These are phyloP conservation scores for Carollia perspicillata DNA, from an alignment of 2,113 vertebrate genomes.

Conservation along the genomic window DNA sequence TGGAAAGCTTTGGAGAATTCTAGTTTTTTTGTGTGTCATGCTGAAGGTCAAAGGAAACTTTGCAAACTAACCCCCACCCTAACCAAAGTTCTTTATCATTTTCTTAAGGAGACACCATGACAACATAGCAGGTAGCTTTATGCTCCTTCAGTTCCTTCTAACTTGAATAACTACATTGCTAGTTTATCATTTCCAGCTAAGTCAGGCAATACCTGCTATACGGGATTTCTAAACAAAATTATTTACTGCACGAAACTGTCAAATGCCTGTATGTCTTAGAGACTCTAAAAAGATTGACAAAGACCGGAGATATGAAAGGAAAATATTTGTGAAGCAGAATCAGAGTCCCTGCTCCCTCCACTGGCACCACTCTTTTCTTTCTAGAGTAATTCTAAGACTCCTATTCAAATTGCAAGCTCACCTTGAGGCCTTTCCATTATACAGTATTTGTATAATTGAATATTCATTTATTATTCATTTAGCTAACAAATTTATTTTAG, in stretches of 20 bases:
- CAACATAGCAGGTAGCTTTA: neutral
- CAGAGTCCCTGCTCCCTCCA: slow-evolving; percentile 1
- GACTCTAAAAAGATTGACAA: slow-evolving; percentile 62
- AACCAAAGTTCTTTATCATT: neutral
- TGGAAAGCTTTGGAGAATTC: neutral
- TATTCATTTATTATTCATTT: neutral
- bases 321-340: slow-evolving; percentile 60
- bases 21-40: neutral
- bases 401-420: slow-evolving; percentile 8
- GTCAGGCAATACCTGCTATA: slow-evolving; percentile 66
- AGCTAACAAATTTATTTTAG: neutral
- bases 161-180: slow-evolving; percentile 73
- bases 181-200: slow-evolving; percentile 62
- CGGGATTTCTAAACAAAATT: slow-evolving; percentile 71
- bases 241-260: slow-evolving; percentile 61
- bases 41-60: neutral
- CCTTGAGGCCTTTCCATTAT: neutral
- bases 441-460: neutral
- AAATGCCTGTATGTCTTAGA: slow-evolving; percentile 44
- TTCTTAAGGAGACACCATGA: neutral
- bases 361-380: slow-evolving; percentile 44
- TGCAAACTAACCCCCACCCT: neutral
- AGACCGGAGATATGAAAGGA: slow-evolving; percentile 56
- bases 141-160: slow-evolving; percentile 8
- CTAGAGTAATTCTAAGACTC: slow-evolving; percentile 30